Evolutionary conservation across 35 echinoderm and acorn worm species (phyloP).

Genomic region (Heliocidaris tuberculata): DNA sequence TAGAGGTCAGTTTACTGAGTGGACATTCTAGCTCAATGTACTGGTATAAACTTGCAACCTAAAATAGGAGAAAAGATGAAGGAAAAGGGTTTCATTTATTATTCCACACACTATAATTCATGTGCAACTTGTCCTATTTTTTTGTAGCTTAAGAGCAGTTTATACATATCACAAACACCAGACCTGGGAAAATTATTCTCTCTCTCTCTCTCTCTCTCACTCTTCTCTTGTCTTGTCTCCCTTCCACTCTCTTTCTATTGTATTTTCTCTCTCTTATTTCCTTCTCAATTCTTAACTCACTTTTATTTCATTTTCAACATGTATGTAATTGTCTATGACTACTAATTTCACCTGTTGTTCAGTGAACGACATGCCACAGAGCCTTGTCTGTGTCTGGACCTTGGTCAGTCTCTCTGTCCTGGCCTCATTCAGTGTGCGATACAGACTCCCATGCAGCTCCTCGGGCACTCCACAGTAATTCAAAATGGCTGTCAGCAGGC

Average conservation of each 20-base stretch:
- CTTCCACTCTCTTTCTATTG: too few relatives aligned
- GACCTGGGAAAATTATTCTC: neutral
- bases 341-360: conserved; percentile 73
- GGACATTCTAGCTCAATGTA: conserved; percentile 83
- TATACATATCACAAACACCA: neutral
- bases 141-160: neutral
- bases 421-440: conserved; percentile 77
- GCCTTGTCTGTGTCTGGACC: conserved; percentile 80
- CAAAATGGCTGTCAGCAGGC: conserved; percentile 75
- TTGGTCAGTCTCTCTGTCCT: conserved; percentile 76
- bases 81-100: neutral
- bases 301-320: too few relatives aligned
- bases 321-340: neutral
- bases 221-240: too few relatives aligned
- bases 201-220: too few relatives aligned
- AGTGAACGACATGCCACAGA: conserved; percentile 80
- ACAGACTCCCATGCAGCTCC: conserved; percentile 74
- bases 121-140: neutral
- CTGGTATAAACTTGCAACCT: conserved; percentile 74
- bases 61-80: conserved; percentile 15
- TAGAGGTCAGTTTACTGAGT: conserved; percentile 61
- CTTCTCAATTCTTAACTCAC: too few relatives aligned
- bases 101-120: neutral
- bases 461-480: conserved; percentile 84
- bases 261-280: too few relatives aligned